Evolutionary conservation across 2,113 vertebrate species (phyloP), one percentile per base, ranked within the genome.

Genomic region (Lagenorhynchus albirostris): DNA sequence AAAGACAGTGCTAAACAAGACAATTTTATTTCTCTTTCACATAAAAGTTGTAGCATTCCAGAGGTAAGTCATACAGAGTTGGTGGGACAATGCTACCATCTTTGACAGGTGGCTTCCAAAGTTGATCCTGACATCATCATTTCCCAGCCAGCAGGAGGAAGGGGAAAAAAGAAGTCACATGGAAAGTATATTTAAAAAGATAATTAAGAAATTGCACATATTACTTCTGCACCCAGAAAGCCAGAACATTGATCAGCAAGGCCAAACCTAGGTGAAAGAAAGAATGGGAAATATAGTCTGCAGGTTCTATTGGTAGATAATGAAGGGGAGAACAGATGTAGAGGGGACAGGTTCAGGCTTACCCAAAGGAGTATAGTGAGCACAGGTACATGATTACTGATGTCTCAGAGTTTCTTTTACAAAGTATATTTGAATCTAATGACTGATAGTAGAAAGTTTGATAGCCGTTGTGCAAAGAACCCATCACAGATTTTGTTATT

Each of bases 1-100:
- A 70, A 84, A 62, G 21, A 74, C 11, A 41, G 1, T 50, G 8
- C 41, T 87, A 33, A 81, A 31, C 33, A 71, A 76, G 58, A 92
- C 8, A 70, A 47, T 83, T 74, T 25, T 76, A 38, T 84, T 87
- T 95, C 25, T 58, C 6, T 91, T 21, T 92, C 77, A 60, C 12
- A 3, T 33, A 65, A 65, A 11, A 68, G 13, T 60, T 10, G 1
- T 29, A 63, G 36, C 6, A 55, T 21, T 53, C 41, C 1, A 2
- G 26, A 53, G 14, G 2, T 62, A 53, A 91, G 29, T 31, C 95
- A 18, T 29, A 21, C 25, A 58, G 5, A 6, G 7, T 2, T 14
- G 6, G 2, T 25, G 29, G 55, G 58, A 11, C 17, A 77, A 38
- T 4, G 18, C 20, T 29, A 23, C 31, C 33, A 8, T 85, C 53